Base-by-base conservation (phyloP, 1,140 invertebrate species). In the Vanessa tameamea region DNA sequence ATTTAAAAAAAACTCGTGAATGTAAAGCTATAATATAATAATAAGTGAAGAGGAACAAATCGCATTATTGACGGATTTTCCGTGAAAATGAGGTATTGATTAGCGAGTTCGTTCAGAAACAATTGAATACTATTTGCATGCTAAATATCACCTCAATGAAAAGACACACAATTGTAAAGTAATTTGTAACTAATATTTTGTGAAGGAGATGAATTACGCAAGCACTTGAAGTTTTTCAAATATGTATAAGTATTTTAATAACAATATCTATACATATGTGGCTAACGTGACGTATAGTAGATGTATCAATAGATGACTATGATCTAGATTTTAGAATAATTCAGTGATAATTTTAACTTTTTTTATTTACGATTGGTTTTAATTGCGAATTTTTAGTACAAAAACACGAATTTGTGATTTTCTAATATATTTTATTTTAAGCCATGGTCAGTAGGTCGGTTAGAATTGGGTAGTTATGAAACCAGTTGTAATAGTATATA, bases 391-490 rank as follows among this genome's bases (percentile, higher is more conserved):
- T 43, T 43, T 43, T 8, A 1, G 37, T 43, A 43, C 6, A 43
- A 43, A 43, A 43, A 9, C 8, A 43, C 6, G 6, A 43, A 43
- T 43, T 0, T 5, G 37, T 43, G 37, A 13, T 12, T 3, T 57
- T 26, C n/a, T 57, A 16, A 8, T 53, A n/a, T 15, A 53, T 53
- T 53, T 53, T 53, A 59, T 14, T 59, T 59, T 31, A 9, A 26
- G 9, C 55, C 57, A 59, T 55, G 66, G 69, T 66, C 53, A 67
- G 67, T 31, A 31, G 26, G 26, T 48, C 53, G 47, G 53, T 55
- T 55, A 26, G 15, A 72, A 68, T 64, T 71, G 59, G 64, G n/a
- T 48, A 68, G 53, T 72, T 72, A 64, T 55, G 47, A 61, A 64
- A 64, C 20, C 31, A 7, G n/a, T 9, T 16, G 14, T 47, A 71